Evolutionary conservation across 2,888 invertebrate species (phyloP).

Genomic region (Tiliacea aurago): DNA sequence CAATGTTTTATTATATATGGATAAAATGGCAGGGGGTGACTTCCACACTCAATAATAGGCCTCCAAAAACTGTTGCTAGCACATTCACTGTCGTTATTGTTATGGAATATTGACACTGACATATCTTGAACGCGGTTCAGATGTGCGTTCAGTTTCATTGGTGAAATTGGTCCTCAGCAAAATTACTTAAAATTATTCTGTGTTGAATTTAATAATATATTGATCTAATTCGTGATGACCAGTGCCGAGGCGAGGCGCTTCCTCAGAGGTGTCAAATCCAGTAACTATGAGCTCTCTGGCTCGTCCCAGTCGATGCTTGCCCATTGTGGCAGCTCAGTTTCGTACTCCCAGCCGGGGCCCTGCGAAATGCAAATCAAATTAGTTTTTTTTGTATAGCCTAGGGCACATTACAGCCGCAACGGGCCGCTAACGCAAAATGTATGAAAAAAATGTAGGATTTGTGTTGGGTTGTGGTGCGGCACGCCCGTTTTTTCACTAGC

Average conservation of each 20-base stretch:
- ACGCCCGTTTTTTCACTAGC: no score
- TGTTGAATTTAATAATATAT: slow-evolving; percentile 17
- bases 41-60: no score
- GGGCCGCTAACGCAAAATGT: no score
- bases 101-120: not conserved
- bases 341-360: slow-evolving; percentile 98
- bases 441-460: no score
- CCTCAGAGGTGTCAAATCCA: slow-evolving; percentile 77
- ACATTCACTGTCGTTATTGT: not conserved
- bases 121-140: not conserved
- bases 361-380: slow-evolving; percentile 75
- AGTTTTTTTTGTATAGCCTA: not conserved
- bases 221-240: slow-evolving; percentile 42
- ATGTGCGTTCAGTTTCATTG: not conserved
- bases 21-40: no score
- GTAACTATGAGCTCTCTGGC: slow-evolving; percentile 89
- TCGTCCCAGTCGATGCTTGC: slow-evolving; percentile 96
- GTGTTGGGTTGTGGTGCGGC: no score
- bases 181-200: not conserved
- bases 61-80: no score
- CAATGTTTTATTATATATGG: no score
- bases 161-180: not conserved
- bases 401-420: no score
- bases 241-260: slow-evolving; percentile 76
- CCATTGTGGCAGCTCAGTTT: slow-evolving; percentile 98